Evolutionary conservation across 2,113 vertebrate species (phyloP), one percentile per base, ranked within the genome.

Genomic region (Rhinoptilus africanus): DNA sequence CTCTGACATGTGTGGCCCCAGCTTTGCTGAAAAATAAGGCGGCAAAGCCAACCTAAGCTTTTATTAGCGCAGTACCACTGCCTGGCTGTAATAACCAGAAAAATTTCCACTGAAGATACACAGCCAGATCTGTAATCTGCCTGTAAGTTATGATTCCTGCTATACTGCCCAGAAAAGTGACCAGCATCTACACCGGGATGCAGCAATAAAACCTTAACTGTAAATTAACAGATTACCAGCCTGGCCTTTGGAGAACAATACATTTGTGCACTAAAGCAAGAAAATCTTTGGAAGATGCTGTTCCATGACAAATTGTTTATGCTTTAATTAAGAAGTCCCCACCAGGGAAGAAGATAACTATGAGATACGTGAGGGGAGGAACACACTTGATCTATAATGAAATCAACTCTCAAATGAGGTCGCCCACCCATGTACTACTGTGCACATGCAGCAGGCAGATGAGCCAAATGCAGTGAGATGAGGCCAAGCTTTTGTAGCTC

Each of bases 351-450:
- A 57, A 76, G 86, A 92, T 93, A 91, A 93, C 72, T 32, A 2
- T 10, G 69, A 81, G 85, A 74, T 64, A 83, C 1, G 7, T 8
- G 68, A 89, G 50, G 69, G 91, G 89, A 88, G 94, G 87, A 82
- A 93, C 86, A 69, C n/a, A 37, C 22, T n/a, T 39, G 86, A 94
- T 95, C 92, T 95, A 2, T 76, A 95, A 96, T 94, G 92, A 91
- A 92, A 97, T 92, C 89, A 93, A 30, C 81, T 92, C 69, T 34
- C 91, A 87, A 91, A 96, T 89, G 94, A 97, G 95, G 91, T 92
- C 57, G 71, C 86, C 94, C 91, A 95, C 92, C 95, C 91, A 87
- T 4, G 69, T 79, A 35, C 37, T n/a, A 34, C 76, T 51, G 76
- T 45, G 85, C 68, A 51, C 27, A n/a, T 4, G 4, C 84, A 93